Evolutionary conservation across 2,113 vertebrate genomes (phyloP).

Genomic region (Hypomesus transpacificus): DNA sequence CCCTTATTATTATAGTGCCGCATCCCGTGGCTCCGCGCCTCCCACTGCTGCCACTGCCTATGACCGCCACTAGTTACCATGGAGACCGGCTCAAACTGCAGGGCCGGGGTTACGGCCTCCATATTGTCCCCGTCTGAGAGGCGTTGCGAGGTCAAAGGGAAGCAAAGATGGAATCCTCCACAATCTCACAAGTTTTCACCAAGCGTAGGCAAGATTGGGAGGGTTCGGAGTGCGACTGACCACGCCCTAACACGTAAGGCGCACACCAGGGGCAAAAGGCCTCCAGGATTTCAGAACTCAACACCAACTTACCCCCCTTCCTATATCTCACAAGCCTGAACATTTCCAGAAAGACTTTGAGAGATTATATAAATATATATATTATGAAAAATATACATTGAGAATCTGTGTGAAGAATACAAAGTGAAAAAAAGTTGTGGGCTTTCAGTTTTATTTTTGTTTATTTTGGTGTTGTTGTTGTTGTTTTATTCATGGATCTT

Average conservation of each 20-base stretch:
- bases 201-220: constrained; percentile 54
- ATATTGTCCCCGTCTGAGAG: constrained; percentile 97
- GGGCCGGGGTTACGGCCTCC: constrained; percentile 91
- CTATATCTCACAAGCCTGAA: constrained; percentile 66
- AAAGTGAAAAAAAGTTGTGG: constrained; percentile 69
- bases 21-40: constrained; percentile 98
- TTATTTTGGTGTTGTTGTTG: constrained; percentile 64
- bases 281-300: constrained; percentile 39
- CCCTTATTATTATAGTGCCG: constrained; percentile 99
- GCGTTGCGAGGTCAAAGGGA: constrained; percentile 69
- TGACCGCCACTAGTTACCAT: constrained; percentile 99
- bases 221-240: constrained; percentile 46
- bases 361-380: constrained; percentile 79
- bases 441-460: constrained; percentile 50
- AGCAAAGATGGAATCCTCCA: constrained; percentile 58
- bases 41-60: constrained; percentile 99
- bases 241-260: constrained; percentile 46
- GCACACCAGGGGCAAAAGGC: constrained; percentile 36
- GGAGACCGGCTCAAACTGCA: constrained; percentile 97
- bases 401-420: constrained; percentile 69
- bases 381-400: constrained; percentile 76
- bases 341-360: constrained; percentile 74
- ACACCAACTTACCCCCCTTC: constrained; percentile 45
- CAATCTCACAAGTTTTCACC: constrained; percentile 49
- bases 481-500: constrained; percentile 68